Conservation (phyloP, 2,888 invertebrate species). For the Cantharis nigra region DNA sequence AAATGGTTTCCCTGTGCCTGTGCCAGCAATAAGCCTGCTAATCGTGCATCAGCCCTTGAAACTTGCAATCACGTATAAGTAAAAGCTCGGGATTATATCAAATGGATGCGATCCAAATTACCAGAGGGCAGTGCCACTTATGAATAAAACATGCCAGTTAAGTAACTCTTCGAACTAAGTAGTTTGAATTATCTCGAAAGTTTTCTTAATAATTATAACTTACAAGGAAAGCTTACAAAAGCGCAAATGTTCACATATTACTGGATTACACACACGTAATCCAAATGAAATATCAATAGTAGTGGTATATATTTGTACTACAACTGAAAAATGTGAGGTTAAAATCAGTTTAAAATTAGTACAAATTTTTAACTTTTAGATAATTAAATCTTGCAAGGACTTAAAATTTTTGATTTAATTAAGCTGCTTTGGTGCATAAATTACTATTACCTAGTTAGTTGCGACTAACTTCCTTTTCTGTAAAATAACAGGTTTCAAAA, state of each 20-base stretch:
- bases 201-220: neutral
- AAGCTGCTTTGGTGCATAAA: neutral
- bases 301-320: neutral
- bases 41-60: neutral
- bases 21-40: neutral
- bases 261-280: neutral
- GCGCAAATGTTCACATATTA: neutral
- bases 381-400: neutral
- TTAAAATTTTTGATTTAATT: neutral
- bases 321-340: neutral
- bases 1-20: neutral
- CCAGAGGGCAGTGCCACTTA: neutral
- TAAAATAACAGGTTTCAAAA: conserved; percentile 2
- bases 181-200: neutral
- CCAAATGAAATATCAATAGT: neutral
- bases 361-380: neutral
- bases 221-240: neutral
- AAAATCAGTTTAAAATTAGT: neutral
- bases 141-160: conserved; percentile 3
- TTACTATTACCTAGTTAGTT: neutral
- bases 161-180: neutral
- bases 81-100: neutral
- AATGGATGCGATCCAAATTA: neutral
- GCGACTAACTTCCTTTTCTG: neutral
- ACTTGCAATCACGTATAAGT: neutral